Percentiles rank a stretch among this genome's conserved stretches.
These are phyloP conservation scores for Malurus melanocephalus DNA, from an alignment of 2,113 vertebrate genomes.

Conservation along the genomic window DNA sequence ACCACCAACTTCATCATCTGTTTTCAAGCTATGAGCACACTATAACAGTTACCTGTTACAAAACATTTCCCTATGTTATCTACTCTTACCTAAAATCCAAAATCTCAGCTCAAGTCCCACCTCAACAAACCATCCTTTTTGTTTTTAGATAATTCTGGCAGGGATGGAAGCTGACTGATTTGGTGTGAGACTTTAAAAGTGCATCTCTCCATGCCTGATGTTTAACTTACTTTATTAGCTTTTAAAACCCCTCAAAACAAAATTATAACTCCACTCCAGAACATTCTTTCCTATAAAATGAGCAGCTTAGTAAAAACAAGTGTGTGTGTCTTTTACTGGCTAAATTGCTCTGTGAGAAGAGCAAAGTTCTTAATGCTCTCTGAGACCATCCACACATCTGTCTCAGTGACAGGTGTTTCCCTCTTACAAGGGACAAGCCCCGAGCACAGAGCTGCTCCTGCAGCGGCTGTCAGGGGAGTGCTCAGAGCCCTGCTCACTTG, in stretches of 20 bases:
- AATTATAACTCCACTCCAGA: not conserved
- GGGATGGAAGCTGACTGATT: not conserved
- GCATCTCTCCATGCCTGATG: not conserved
- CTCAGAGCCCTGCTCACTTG: not conserved
- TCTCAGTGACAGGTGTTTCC: not conserved
- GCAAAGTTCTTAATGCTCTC: not conserved
- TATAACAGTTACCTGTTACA: not conserved
- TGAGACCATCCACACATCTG: not conserved
- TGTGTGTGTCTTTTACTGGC: not conserved
- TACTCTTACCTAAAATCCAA: not conserved
- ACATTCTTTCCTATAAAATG: not conserved
- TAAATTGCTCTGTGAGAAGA: not conserved
- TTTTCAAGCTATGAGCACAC: not conserved
- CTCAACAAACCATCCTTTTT: not conserved
- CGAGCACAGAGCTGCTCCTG: not conserved
- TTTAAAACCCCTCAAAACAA: not conserved
- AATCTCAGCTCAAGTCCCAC: not conserved
- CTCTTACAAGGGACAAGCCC: not conserved
- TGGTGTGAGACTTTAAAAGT: not conserved
- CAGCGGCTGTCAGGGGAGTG: not conserved
- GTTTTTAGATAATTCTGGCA: not conserved
- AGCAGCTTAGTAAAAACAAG: not conserved
- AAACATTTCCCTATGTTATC: not conserved
- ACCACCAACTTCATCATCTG: not conserved
- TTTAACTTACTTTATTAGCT: not conserved